Conservation (phyloP, 2,113 vertebrate genomes). For the human region DNA sequence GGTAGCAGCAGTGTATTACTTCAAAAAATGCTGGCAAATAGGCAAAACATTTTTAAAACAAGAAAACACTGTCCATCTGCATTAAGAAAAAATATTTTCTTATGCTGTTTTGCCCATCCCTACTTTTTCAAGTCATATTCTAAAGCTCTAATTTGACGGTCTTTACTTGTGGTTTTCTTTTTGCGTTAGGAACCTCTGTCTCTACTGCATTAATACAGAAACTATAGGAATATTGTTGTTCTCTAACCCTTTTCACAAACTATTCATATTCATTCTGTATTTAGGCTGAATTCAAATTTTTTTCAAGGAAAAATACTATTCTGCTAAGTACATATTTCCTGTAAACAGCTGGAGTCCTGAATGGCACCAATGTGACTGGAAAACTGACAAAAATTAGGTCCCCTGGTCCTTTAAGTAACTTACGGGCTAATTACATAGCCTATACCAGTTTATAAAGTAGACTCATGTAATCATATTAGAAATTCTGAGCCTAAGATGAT, state of each 20-base stretch:
- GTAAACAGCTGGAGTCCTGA: slow-evolving; percentile 51
- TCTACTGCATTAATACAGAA: neutral
- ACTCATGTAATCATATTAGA: neutral
- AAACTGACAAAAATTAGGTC: slow-evolving; percentile 18
- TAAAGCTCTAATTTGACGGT: neutral
- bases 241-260: neutral
- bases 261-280: neutral
- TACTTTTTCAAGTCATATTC: slow-evolving; percentile 23
- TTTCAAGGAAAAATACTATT: slow-evolving; percentile 15
- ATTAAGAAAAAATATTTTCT: neutral
- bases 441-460: neutral
- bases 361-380: slow-evolving; percentile 51
- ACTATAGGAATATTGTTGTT: neutral
- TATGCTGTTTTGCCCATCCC: neutral
- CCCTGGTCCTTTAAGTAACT: slow-evolving; percentile 25
- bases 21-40: slow-evolving; percentile 43
- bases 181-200: neutral
- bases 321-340: slow-evolving; percentile 39
- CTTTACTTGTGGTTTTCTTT: neutral
- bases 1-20: slow-evolving; percentile 57
- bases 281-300: slow-evolving; percentile 3
- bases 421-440: neutral
- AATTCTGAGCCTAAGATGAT: slow-evolving; percentile 40
- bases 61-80: slow-evolving; percentile 41
- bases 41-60: slow-evolving; percentile 54